Evolutionary conservation across 2,797 vertebrate species (phyloP).

Genomic region (Ciconia nigra): DNA sequence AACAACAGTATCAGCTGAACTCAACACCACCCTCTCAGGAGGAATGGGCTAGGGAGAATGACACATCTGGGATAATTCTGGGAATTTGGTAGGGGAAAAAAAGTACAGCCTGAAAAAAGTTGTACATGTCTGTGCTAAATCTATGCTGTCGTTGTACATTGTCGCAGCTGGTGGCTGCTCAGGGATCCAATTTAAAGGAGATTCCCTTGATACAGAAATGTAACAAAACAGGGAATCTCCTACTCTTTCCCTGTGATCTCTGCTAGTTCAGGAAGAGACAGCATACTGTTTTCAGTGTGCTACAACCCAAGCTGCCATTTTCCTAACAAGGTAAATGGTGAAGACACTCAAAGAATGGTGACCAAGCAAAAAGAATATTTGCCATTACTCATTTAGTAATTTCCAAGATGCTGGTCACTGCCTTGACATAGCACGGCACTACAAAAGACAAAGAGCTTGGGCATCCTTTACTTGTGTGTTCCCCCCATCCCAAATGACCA

Average conservation of each 20-base stretch:
- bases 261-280: neutral
- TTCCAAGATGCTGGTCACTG: neutral
- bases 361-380: neutral
- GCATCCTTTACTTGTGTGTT: fast-evolving
- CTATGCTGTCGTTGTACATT: neutral
- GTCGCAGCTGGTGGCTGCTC: neutral
- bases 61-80: neutral
- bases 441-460: neutral
- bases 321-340: neutral
- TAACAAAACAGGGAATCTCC: neutral
- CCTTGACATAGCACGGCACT: fast-evolving
- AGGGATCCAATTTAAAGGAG: neutral
- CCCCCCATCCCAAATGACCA: neutral
- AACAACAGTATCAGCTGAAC: neutral
- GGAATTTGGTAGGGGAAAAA: neutral
- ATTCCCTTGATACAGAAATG: neutral
- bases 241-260: neutral
- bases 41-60: neutral
- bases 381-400: neutral
- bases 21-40: neutral
- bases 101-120: neutral
- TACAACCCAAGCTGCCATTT: neutral
- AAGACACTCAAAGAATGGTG: neutral
- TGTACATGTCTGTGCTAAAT: neutral
- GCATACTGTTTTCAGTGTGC: neutral